These are phyloP conservation scores for Pristis pectinata DNA, from an alignment of 2,797 vertebrate genomes.

Conservation along the genomic window DNA sequence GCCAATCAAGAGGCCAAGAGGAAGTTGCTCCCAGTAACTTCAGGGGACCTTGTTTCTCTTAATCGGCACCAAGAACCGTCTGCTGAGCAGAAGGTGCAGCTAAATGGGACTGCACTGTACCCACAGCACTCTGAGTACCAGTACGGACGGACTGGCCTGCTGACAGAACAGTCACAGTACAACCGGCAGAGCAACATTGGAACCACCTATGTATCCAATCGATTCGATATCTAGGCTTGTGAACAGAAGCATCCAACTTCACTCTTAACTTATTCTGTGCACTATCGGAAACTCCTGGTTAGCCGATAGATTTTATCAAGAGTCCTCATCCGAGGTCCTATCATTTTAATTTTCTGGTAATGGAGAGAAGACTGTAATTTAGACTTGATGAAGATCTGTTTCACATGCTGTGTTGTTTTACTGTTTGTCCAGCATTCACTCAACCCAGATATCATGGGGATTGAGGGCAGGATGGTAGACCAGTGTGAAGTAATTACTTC, in stretches of 20 bases:
- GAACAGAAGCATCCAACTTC: conserved; percentile 42
- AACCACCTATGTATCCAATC: conserved; percentile 60
- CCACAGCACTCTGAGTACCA: conserved; percentile 67
- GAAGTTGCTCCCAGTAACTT: conserved; percentile 73
- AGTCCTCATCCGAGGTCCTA: conserved; percentile 10
- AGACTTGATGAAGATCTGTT: background rate
- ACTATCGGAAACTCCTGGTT: conserved; percentile 47
- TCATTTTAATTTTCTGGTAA: background rate
- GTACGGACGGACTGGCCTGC: conserved; percentile 63
- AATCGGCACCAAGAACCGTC: conserved; percentile 53
- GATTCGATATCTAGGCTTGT: conserved; percentile 80
- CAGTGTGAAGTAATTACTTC: background rate
- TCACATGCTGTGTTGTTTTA: background rate
- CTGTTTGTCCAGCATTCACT: background rate
- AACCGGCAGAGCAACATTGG: conserved; percentile 69
- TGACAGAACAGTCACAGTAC: conserved; percentile 87
- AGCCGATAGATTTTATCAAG: conserved; percentile 51
- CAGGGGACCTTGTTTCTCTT: conserved; percentile 67
- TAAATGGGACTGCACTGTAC: conserved; percentile 71
- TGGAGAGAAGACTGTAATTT: conserved; percentile 7
- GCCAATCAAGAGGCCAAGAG: conserved; percentile 76
- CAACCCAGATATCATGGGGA: background rate
- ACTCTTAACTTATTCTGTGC: conserved; percentile 40
- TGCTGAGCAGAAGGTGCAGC: conserved; percentile 63
- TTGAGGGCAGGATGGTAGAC: background rate